Evolutionary conservation across 2,113 vertebrate genomes (phyloP).

Genomic region (Semnornis frantzii): DNA sequence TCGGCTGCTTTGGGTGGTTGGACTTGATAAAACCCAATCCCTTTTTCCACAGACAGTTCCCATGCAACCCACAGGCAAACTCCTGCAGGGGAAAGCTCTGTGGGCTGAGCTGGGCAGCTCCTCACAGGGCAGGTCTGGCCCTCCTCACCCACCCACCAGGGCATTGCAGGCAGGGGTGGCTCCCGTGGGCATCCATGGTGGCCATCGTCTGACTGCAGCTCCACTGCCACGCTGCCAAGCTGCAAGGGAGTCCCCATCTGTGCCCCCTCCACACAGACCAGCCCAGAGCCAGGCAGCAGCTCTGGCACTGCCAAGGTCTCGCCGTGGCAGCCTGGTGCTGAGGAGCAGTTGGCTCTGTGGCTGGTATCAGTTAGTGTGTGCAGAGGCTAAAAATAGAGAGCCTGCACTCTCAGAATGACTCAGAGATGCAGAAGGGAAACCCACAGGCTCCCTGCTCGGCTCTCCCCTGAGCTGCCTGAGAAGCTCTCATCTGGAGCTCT

Average conservation of each 20-base stretch:
- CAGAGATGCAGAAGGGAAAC: conserved; percentile 67
- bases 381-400: conserved; percentile 68
- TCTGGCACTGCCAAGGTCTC: accelerated
- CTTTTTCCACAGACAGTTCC: neutral
- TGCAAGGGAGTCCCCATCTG: neutral
- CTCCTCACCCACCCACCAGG: neutral
- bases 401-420: conserved; percentile 62
- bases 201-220: neutral
- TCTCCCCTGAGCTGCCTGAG: neutral
- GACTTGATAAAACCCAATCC: neutral
- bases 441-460: conserved; percentile 32
- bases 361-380: conserved; percentile 40
- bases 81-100: neutral
- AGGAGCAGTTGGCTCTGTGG: neutral
- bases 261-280: neutral
- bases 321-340: neutral
- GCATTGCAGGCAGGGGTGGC: accelerated
- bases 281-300: neutral
- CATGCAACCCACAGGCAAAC: neutral
- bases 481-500: conserved; percentile 26
- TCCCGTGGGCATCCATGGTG: neutral
- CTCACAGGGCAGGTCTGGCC: neutral
- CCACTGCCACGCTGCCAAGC: neutral
- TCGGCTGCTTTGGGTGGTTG: neutral
- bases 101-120: accelerated